Evolutionary conservation across 1,140 invertebrate species (phyloP), one percentile per base, ranked within the genome.

Genomic region (Drosophila bipectinata): DNA sequence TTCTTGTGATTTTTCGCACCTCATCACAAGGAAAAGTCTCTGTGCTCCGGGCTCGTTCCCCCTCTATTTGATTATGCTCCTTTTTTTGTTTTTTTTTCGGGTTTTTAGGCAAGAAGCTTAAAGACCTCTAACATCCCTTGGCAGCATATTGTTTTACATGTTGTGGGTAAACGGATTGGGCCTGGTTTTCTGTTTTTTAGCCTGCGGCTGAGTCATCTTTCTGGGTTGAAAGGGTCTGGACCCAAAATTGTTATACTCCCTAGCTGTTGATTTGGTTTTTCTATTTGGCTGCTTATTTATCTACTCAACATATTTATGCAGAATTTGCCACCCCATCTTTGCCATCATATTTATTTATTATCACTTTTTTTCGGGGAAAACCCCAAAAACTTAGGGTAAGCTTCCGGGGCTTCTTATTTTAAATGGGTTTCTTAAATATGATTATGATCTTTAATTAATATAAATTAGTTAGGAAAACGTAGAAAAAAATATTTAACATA

Each of bases 1-100:
- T 80, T 85, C 30, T 47, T 58, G 55, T 73, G 67, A 85, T 69
- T 84, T 82, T 76, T 85, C 77, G 72, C 80, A 87, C 77, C 81
- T 85, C 74, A 78, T 66, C 67, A 61, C 59, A 26, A 44, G 9
- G 55, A 15, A 10, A 34, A 10, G 32, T 34, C 32, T 21, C 8
- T 53, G 14, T 24, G 30, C 18, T 26, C 24, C 9, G 34, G 34
- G 9, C 12, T 4, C 10, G 10, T 2, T 34, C 10, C 32, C 10
- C 32, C 3, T 34, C 32, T 10, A 10, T 34, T 34, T 10, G 32
- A 34, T 34, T 12, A 34, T 34, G 8, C 9, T 34, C 3, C 9
- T 34, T 34, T 34, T 9, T 34, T 10, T 10, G 1, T 34, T 34
- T n/a, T 5, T 49, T n/a, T 39, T 41, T 34, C 24, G 3, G 41